A percentile compares a stretch with the other conserved stretches of the same genome.
phyloP scores from a whole-genome alignment of 2,888 invertebrate genomes.

The Aspidiotus rigidus region DNA sequence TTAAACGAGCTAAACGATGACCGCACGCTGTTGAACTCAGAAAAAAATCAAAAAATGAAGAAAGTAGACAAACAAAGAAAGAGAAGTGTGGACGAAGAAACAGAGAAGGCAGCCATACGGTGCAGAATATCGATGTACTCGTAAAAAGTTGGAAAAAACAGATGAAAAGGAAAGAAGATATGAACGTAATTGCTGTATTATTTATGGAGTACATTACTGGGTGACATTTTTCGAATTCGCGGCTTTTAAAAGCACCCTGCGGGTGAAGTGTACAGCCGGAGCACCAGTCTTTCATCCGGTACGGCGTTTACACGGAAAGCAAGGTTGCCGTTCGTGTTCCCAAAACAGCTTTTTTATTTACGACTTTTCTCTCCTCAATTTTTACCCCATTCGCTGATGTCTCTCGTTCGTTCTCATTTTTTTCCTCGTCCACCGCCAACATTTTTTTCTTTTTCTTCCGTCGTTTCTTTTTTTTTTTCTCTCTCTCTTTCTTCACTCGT shows the following conservation, averaged over 20 bases:
- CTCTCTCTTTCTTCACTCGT: not conserved
- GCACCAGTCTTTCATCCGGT: not conserved
- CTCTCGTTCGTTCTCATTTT: not conserved
- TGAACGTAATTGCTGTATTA: slow-evolving; percentile 18
- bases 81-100: not conserved
- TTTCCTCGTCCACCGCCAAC: not conserved
- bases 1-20: too few species aligned
- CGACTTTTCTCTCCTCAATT: slow-evolving; percentile 13
- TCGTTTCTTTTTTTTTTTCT: not conserved
- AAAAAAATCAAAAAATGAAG: not conserved
- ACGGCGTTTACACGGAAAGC: not conserved
- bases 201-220: slow-evolving; percentile 18
- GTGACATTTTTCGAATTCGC: slow-evolving; percentile 19
- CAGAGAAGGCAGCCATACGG: not conserved
- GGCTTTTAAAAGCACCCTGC: slow-evolving; percentile 18
- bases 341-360: slow-evolving; percentile 13
- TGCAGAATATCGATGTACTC: not conserved
- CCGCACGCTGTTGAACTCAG: too few species aligned
- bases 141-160: not conserved
- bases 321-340: not conserved
- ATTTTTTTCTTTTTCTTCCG: not conserved
- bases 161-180: slow-evolving; percentile 13
- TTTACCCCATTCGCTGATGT: not conserved
- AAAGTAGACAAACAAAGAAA: not conserved
- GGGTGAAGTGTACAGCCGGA: not conserved